Evolutionary conservation across 2,797 vertebrate genomes (phyloP).

Genomic region (Yasuhikotakia modesta): DNA sequence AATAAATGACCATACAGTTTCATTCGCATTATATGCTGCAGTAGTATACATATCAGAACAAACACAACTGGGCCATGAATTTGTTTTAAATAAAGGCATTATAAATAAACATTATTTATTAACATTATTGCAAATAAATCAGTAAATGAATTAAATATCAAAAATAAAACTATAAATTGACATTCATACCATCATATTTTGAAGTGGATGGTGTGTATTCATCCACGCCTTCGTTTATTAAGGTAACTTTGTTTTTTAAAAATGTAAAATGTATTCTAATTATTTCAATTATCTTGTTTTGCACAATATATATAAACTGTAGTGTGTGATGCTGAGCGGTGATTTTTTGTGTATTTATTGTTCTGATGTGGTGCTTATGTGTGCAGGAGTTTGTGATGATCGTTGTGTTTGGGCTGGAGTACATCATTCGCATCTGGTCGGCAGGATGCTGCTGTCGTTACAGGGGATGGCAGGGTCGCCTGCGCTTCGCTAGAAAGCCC

Average conservation of each 20-base stretch:
- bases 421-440: slow-evolving; percentile 97
- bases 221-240: too few relatives aligned
- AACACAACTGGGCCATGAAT: not conserved
- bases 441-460: slow-evolving; percentile 98
- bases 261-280: too few relatives aligned
- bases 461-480: slow-evolving; percentile 95
- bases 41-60: slow-evolving; percentile 4
- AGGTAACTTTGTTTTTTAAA: too few relatives aligned
- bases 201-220: too few relatives aligned
- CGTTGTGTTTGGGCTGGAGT: slow-evolving; percentile 98
- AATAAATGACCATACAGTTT: too few relatives aligned
- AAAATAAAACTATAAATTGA: too few relatives aligned
- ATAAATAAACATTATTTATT: too few relatives aligned
- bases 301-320: not conserved
- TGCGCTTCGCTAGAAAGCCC: slow-evolving; percentile 94
- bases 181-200: too few relatives aligned
- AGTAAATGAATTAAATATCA: too few relatives aligned
- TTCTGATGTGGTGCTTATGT: slow-evolving; percentile 8
- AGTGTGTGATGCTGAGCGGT: too few relatives aligned
- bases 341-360: not conserved
- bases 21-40: not conserved
- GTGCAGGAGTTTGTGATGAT: slow-evolving; percentile 98
- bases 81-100: not conserved
- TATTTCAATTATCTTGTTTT: too few relatives aligned
- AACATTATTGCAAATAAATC: too few relatives aligned